phyloP scores from a whole-genome alignment of 2,888 invertebrate species.

The Hedya salicella region DNA sequence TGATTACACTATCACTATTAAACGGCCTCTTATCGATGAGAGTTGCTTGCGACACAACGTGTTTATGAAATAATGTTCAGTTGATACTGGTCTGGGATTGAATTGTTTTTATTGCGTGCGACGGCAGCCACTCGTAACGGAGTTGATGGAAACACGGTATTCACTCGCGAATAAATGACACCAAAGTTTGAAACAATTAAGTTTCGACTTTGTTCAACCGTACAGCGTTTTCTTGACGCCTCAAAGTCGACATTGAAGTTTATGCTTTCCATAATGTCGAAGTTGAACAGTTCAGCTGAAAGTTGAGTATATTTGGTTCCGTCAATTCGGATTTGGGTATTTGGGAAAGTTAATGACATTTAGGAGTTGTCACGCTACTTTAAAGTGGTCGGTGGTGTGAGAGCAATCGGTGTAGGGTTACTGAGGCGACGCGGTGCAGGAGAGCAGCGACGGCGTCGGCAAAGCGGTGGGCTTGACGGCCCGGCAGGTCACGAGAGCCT shows the following conservation, averaged over 20 bases:
- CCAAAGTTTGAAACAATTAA: constrained; percentile 8
- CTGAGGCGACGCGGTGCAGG: constrained; percentile 51
- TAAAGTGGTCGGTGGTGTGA: constrained; percentile 47
- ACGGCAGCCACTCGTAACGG: not conserved
- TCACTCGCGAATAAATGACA: constrained; percentile 22
- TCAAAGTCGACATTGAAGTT: constrained; percentile 17
- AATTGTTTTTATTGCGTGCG: constrained; percentile 21
- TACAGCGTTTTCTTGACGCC: constrained; percentile 13
- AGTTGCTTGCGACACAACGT: constrained; percentile 21
- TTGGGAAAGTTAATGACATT: constrained; percentile 27
- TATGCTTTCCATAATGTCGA: constrained; percentile 1
- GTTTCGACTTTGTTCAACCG: constrained; percentile 9
- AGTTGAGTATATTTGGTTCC: not conserved
- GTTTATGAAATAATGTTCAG: constrained; percentile 14
- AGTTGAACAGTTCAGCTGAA: constrained; percentile 8
- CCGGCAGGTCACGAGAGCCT: constrained; percentile 66
- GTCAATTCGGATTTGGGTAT: constrained; percentile 4
- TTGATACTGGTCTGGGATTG: constrained; percentile 10
- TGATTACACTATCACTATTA: constrained; percentile 33
- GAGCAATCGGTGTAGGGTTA: constrained; percentile 64
- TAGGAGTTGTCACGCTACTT: constrained; percentile 36
- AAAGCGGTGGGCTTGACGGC: constrained; percentile 48
- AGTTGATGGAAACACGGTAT: constrained; percentile 11
- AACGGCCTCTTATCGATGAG: constrained; percentile 24
- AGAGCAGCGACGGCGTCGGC: constrained; percentile 53